Evolutionary conservation across 2,797 vertebrate genomes (phyloP).

Genomic region (Capromys pilorides): DNA sequence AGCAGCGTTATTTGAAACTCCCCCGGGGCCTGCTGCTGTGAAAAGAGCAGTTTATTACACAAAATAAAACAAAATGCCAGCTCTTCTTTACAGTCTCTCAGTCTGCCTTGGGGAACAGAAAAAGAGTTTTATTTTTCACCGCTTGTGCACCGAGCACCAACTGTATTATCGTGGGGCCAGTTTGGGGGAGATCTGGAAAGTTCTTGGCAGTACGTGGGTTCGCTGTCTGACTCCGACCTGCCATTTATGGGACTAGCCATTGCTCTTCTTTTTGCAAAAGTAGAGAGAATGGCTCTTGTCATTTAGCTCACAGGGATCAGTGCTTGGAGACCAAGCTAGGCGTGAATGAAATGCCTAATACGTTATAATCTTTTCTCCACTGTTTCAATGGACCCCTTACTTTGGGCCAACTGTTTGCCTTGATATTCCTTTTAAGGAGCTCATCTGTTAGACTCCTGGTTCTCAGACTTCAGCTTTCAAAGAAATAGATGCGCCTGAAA

Average conservation of each 20-base stretch:
- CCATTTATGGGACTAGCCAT: background rate
- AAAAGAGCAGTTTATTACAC: slow-evolving; percentile 78
- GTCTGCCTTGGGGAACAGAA: slow-evolving; percentile 69
- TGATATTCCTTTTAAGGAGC: slow-evolving; percentile 6
- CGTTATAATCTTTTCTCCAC: background rate
- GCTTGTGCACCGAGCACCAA: background rate
- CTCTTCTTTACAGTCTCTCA: slow-evolving; percentile 76
- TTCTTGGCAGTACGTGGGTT: slow-evolving; percentile 25
- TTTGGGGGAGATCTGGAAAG: slow-evolving; percentile 53
- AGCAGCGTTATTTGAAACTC: slow-evolving; percentile 71
- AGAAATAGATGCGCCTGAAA: slow-evolving; percentile 29
- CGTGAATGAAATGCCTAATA: background rate
- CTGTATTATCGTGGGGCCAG: background rate
- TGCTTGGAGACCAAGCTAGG: background rate
- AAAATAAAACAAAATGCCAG: slow-evolving; percentile 79
- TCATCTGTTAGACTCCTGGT: background rate
- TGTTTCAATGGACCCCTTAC: background rate
- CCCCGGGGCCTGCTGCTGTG: slow-evolving; percentile 70
- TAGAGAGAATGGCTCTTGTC: background rate
- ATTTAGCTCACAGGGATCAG: background rate
- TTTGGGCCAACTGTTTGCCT: background rate
- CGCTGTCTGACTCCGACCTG: background rate
- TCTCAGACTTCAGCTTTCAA: slow-evolving; percentile 47
- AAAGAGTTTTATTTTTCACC: slow-evolving; percentile 67
- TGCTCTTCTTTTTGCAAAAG: slow-evolving; percentile 13